Evolutionary conservation across 2,888 invertebrate genomes (phyloP).

Genomic region (Platypus cylindrus): DNA sequence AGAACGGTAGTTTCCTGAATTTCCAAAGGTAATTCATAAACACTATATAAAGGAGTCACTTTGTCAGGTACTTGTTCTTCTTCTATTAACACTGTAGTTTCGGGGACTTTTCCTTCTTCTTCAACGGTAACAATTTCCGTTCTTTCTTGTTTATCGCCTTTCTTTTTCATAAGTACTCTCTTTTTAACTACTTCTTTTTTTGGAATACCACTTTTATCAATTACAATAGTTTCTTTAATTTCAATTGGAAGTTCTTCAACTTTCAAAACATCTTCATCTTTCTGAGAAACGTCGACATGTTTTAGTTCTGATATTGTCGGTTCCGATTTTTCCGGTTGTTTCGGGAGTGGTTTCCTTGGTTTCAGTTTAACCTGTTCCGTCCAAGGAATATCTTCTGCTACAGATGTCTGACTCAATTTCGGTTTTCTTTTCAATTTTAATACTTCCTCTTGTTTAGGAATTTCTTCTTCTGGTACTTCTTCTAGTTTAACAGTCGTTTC

Average conservation of each 20-base stretch:
- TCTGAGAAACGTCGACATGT: conserved; percentile 27
- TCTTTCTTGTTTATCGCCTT: conserved; percentile 31
- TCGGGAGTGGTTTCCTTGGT: conserved; percentile 21
- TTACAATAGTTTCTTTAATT: conserved; percentile 17
- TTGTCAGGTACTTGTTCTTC: conserved; percentile 31
- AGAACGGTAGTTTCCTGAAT: conserved; percentile 33
- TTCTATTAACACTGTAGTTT: conserved; percentile 31
- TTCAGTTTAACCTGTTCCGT: conserved; percentile 29
- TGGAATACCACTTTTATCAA: conserved; percentile 17
- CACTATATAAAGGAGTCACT: conserved; percentile 30
- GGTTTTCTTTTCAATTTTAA: conserved; percentile 23
- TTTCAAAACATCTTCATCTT: conserved; percentile 26
- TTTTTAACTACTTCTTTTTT: conserved; percentile 36
- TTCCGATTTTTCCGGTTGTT: conserved; percentile 17
- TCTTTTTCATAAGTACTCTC: conserved; percentile 29
- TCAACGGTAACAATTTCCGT: conserved; percentile 20
- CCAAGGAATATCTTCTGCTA: conserved; percentile 22
- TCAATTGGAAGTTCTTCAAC: conserved; percentile 21
- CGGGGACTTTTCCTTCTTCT: conserved; percentile 33
- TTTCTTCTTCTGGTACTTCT: conserved; percentile 22
- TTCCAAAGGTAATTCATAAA: conserved; percentile 26
- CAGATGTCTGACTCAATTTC: conserved; percentile 15
- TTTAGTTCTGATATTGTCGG: conserved; percentile 24
- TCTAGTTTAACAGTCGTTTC: conserved; percentile 26
- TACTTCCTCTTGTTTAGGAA: conserved; percentile 24